These are phyloP conservation scores for Fukomys damarensis DNA, from an alignment of 2,113 vertebrate species.

Conservation along the genomic window DNA sequence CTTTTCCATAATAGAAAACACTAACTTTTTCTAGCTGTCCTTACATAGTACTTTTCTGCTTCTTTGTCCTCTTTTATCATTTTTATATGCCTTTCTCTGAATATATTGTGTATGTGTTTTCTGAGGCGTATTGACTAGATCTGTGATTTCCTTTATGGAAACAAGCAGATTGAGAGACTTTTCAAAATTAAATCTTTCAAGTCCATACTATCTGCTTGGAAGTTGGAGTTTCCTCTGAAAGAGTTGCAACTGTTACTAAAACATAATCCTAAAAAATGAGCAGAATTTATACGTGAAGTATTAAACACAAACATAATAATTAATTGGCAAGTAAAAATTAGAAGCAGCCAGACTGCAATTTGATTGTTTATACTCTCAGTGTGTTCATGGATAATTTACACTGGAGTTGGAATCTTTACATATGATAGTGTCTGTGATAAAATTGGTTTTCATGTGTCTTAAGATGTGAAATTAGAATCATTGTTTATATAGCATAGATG, in stretches of 20 bases:
- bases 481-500: neutral
- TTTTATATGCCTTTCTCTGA: conserved; percentile 45
- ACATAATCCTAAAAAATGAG: neutral
- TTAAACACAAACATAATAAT: conserved; percentile 13
- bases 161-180: neutral
- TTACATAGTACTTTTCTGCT: neutral
- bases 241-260: neutral
- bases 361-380: neutral
- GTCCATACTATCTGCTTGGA: neutral
- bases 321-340: conserved; percentile 29
- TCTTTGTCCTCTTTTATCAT: neutral
- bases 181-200: conserved; percentile 28
- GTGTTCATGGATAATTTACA: conserved; percentile 38
- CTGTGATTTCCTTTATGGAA: conserved; percentile 1
- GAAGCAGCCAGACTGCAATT: neutral
- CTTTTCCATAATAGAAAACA: neutral
- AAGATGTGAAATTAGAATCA: neutral
- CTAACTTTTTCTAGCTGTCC: neutral
- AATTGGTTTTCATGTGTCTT: neutral
- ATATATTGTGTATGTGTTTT: neutral
- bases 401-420: neutral
- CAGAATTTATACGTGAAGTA: neutral
- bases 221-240: conserved; percentile 24
- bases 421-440: neutral
- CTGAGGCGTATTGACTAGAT: neutral